These are phyloP conservation scores for Oreochromis mossambicus DNA, from an alignment of 2,797 vertebrate species.

Conservation along the genomic window DNA sequence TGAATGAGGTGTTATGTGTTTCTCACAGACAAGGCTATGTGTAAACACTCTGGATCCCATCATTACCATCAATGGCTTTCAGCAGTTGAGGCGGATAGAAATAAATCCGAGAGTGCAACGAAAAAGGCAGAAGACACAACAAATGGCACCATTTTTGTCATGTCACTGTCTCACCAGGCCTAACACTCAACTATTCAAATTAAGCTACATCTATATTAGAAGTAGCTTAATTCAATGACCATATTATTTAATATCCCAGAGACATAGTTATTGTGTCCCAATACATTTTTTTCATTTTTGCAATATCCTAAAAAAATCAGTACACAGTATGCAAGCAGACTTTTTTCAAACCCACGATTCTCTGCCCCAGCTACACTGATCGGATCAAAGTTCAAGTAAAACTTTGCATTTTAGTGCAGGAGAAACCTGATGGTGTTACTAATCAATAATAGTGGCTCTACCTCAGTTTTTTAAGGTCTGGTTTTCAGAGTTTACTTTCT, in stretches of 20 bases:
- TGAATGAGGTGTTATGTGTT: neutral
- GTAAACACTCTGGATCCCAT: neutral
- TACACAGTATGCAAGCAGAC: neutral
- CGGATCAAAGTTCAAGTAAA: neutral
- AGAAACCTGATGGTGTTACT: neutral
- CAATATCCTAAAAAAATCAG: neutral
- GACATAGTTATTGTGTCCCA: neutral
- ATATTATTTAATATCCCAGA: neutral
- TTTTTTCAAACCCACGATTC: neutral
- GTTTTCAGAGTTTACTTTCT: slow-evolving; percentile 7
- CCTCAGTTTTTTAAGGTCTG: neutral
- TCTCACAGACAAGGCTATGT: neutral
- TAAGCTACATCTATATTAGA: neutral
- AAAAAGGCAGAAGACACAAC: neutral
- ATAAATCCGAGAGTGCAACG: neutral
- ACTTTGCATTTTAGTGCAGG: neutral
- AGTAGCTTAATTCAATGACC: neutral
- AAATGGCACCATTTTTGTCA: neutral
- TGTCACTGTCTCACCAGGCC: neutral
- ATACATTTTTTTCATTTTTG: neutral
- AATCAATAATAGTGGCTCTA: slow-evolving; percentile 27
- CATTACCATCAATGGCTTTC: neutral
- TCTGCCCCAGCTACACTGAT: neutral
- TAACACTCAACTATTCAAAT: neutral
- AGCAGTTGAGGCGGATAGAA: neutral